Evolutionary conservation across 2,113 vertebrate species (phyloP).

Genomic region (Noctilio leporinus): DNA sequence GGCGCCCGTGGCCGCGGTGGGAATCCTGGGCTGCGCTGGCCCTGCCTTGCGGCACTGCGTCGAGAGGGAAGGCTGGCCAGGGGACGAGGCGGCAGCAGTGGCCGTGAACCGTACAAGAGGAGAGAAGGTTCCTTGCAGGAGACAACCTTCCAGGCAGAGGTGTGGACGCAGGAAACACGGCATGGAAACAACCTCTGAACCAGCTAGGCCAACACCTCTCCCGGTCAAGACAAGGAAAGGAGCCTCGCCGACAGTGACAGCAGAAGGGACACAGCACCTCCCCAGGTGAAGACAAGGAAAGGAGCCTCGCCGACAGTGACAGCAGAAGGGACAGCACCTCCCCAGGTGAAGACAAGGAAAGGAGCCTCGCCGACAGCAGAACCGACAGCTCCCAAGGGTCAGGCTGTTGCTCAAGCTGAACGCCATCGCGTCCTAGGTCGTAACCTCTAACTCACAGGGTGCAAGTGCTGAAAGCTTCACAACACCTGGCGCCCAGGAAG

Average conservation of each 20-base stretch:
- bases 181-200: not conserved
- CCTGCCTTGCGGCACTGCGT: not conserved
- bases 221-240: not conserved
- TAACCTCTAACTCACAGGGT: not conserved
- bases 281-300: too few species aligned
- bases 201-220: not conserved
- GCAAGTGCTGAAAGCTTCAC: not conserved
- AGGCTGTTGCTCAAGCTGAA: not conserved
- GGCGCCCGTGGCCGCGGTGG: not conserved
- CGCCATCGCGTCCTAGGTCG: not conserved
- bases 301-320: too few species aligned
- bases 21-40: not conserved
- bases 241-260: too few species aligned
- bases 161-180: accelerated
- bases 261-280: too few species aligned
- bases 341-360: not conserved
- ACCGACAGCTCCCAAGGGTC: not conserved
- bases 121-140: not conserved
- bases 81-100: not conserved
- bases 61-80: not conserved
- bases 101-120: not conserved
- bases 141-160: not conserved
- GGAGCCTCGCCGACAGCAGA: too few species aligned
- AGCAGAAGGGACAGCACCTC: not conserved
- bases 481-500: not conserved